Conservation (phyloP, 2,797 vertebrate species). For the Galago senegalensis region DNA sequence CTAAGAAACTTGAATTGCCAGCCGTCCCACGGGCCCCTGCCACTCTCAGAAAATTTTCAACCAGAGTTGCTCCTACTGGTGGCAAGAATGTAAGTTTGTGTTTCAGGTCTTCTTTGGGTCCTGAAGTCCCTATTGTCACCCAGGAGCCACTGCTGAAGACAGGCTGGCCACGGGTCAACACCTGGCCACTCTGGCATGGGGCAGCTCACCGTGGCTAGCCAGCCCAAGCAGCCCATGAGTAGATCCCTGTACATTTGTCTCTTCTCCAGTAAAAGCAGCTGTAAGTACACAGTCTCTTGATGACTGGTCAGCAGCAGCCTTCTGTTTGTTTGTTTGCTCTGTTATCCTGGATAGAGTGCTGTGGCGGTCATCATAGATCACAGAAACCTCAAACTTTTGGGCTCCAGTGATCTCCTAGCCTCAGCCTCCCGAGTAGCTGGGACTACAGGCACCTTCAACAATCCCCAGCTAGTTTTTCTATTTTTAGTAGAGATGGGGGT, state of each 20-base stretch:
- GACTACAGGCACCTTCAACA: too few species aligned
- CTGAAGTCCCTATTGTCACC: not conserved
- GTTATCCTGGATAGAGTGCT: too few species aligned
- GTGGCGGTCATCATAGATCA: too few species aligned
- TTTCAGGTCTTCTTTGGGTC: not conserved
- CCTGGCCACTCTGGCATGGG: too few species aligned
- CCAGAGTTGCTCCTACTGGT: not conserved
- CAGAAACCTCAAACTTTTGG: too few species aligned
- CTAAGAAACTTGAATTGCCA: conserved; percentile 67
- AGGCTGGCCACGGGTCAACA: not conserved
- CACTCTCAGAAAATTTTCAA: not conserved
- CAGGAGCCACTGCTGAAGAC: not conserved
- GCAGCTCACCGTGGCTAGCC: too few species aligned
- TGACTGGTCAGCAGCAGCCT: not conserved
- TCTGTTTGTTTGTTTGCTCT: not conserved
- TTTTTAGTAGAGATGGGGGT: too few species aligned
- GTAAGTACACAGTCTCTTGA: not conserved
- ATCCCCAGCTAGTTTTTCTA: too few species aligned
- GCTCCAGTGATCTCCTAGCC: too few species aligned
- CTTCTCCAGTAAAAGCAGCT: not conserved
- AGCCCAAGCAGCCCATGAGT: not conserved
- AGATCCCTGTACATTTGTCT: not conserved
- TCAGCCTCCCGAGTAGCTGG: too few species aligned
- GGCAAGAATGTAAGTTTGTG: not conserved
- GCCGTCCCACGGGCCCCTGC: conserved; percentile 1